Conservation (phyloP, 2,113 vertebrate genomes). For the Actenoides lindsayi region DNA sequence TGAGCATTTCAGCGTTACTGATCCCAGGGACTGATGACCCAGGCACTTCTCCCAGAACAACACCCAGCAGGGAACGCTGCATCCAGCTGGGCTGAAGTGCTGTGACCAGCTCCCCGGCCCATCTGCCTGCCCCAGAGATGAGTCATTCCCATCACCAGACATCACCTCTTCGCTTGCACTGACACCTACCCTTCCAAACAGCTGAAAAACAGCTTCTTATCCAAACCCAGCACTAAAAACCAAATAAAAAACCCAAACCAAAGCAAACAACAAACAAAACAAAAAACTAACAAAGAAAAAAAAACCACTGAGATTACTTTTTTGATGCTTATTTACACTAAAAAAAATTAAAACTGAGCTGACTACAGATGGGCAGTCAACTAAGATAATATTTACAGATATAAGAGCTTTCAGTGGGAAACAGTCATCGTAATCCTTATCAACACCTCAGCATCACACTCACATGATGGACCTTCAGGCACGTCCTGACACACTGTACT, state of each 20-base stretch:
- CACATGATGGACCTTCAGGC: not conserved
- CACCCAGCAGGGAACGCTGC: fast-evolving
- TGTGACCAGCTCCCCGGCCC: not conserved
- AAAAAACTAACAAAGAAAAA: too few species aligned
- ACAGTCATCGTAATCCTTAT: not conserved
- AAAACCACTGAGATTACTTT: not conserved
- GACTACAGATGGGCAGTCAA: not conserved
- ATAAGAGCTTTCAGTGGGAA: not conserved
- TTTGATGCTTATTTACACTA: not conserved
- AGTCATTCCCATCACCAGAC: not conserved
- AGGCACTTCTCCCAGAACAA: not conserved
- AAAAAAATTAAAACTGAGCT: not conserved
- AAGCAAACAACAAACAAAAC: too few species aligned
- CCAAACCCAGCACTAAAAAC: not conserved
- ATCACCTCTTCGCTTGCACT: fast-evolving
- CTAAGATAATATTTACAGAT: conserved; percentile 13
- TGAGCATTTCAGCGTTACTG: fast-evolving
- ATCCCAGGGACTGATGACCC: fast-evolving
- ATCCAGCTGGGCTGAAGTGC: fast-evolving
- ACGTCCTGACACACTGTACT: not conserved
- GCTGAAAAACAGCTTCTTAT: not conserved
- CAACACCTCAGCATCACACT: not conserved
- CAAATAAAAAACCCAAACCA: too few species aligned
- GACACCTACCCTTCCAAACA: not conserved
- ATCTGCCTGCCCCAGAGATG: fast-evolving